Evolutionary conservation across 2,113 vertebrate species (phyloP).

Genomic region (Malaclemys terrapin): DNA sequence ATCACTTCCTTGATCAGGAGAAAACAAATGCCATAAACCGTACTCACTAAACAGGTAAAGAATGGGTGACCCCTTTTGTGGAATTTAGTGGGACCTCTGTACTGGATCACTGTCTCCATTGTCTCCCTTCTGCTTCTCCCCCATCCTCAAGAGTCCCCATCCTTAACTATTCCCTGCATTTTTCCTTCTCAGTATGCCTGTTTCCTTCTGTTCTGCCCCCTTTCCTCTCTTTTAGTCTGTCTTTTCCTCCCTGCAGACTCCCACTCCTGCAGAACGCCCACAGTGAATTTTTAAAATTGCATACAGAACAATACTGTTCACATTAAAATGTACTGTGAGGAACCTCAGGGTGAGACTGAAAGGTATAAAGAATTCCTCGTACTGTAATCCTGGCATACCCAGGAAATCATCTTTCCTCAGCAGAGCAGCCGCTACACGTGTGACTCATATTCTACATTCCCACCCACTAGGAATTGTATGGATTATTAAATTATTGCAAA

Average conservation of each 20-base stretch:
- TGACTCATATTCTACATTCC: neutral
- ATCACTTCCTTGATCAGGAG: neutral
- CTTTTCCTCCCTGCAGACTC: neutral
- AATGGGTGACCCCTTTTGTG: neutral
- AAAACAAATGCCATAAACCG: neutral
- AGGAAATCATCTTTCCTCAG: neutral
- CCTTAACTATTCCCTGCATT: neutral
- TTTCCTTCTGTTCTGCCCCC: neutral
- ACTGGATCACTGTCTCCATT: neutral
- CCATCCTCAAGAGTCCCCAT: no score
- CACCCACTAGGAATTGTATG: neutral
- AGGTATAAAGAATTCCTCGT: neutral
- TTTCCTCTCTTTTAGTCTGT: neutral
- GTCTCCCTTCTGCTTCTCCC: rapidly evolving
- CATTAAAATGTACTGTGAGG: neutral
- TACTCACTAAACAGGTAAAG: neutral
- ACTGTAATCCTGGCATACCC: neutral
- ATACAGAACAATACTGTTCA: rapidly evolving
- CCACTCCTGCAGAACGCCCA: neutral
- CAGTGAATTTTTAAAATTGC: neutral
- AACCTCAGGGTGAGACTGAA: neutral
- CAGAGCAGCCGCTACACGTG: neutral
- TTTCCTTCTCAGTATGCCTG: neutral
- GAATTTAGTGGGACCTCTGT: neutral
- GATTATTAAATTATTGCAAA: neutral